phyloP scores from a whole-genome alignment of 2,888 invertebrate species.

The Meganola albula region DNA sequence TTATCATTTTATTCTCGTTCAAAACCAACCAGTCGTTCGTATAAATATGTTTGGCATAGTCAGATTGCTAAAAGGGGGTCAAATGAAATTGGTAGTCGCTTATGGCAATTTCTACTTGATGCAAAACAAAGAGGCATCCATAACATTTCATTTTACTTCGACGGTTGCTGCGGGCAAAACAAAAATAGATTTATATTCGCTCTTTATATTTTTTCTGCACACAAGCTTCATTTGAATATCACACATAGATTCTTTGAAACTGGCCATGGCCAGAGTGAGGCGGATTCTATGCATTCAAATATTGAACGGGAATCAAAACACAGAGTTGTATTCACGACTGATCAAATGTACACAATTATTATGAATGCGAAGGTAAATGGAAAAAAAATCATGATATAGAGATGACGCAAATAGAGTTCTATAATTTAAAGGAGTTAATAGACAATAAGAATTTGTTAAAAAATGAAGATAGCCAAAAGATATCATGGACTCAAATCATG shows the following conservation, averaged over 20 bases:
- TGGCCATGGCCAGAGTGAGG: conserved; percentile 9
- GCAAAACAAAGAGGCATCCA: conserved; percentile 1
- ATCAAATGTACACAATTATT: conserved; percentile 9
- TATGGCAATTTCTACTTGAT: conserved; percentile 2
- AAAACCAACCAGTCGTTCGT: background rate
- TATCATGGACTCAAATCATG: conserved; percentile 7
- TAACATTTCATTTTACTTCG: background rate
- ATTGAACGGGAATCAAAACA: conserved; percentile 7
- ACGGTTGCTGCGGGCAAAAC: background rate
- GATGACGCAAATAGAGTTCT: conserved; percentile 8
- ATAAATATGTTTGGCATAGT: background rate
- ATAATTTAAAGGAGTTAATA: conserved; percentile 8
- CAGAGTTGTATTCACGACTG: conserved; percentile 5
- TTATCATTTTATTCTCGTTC: background rate
- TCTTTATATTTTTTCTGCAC: conserved; percentile 3
- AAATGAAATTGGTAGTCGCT: background rate
- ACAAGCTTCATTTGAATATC: conserved; percentile 4
- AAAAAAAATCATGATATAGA: conserved; percentile 6
- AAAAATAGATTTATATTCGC: conserved; percentile 2
- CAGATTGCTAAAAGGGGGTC: background rate
- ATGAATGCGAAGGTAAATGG: conserved; percentile 10
- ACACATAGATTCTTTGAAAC: conserved; percentile 8
- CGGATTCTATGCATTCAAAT: conserved; percentile 10
- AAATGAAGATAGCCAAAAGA: conserved; percentile 4
- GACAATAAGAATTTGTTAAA: conserved; percentile 4